Base-by-base conservation (phyloP, 2,113 vertebrate genomes). In the Lepus europaeus region DNA sequence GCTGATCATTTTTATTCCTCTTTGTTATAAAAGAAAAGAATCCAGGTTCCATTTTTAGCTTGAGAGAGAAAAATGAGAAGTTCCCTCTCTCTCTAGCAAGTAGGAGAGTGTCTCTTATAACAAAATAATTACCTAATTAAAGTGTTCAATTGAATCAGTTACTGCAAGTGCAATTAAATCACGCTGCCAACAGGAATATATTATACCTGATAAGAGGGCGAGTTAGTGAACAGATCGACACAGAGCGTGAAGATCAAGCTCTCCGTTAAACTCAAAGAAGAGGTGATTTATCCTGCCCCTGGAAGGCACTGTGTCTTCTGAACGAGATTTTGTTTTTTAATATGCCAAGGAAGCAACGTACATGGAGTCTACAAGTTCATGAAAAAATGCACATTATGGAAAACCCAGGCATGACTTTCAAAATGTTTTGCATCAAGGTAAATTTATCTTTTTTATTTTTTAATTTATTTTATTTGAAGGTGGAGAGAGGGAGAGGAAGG, bases 81-180 rank as follows among this genome's bases (percentile, higher is more conserved):
- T 36, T 94, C 66, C 56, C 56, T 19, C 19, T 59, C 56, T 97
- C 77, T 92, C 87, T 93, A 23, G 36, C 63, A 95, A 39, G 45
- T 56, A 95, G 39, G 89, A 96, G 90, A 96, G 84, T 45, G 77
- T 69, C 87, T 96, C 94, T 93, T 97, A 90, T 95, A 96, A 97
- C 91, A 97, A 97, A 97, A 97, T 97, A 97, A 97, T 97, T 96
- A 90, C 96, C 95, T 96, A 97, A 97, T 97, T 97, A 97, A 97
- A 96, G 96, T 95, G 78, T 81, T 97, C 93, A 93, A 80, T 96
- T 97, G 96, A 97, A 93, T 96, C 95, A 93, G 95, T 96, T 97
- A 95, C 95, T 95, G 94, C 84, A 96, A 97, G 89, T 95, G 74
- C 96, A 97, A 97, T 97, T 98, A 98, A 96, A 96, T 97, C 95